Conservation (phyloP, 2,113 vertebrate genomes). For the Bufo bufo region DNA sequence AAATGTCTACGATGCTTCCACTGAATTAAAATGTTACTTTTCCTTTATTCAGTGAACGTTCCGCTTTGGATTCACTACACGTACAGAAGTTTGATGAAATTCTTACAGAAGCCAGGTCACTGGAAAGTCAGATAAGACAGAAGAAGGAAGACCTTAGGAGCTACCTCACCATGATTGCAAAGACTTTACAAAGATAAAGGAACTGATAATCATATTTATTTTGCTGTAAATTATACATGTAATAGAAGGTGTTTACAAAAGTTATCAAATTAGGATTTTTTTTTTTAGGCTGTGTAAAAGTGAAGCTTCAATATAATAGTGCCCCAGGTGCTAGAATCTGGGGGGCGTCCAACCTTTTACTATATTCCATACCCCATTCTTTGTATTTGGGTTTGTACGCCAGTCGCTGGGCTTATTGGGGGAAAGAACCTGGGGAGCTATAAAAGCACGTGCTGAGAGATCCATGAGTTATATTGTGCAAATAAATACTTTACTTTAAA, state of each 20-base stretch:
- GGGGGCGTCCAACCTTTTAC: neutral
- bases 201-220: neutral
- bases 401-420: neutral
- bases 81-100: conserved; percentile 72
- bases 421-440: neutral
- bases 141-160: conserved; percentile 72
- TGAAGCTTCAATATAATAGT: neutral
- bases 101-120: conserved; percentile 68
- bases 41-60: conserved; percentile 70
- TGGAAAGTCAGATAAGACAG: conserved; percentile 71
- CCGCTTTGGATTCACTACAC: conserved; percentile 68
- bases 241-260: neutral
- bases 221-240: neutral
- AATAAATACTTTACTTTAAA: neutral
- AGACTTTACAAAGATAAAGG: conserved; percentile 65
- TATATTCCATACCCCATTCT: neutral
- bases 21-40: neutral
- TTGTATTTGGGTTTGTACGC: neutral
- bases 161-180: conserved; percentile 68
- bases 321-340: neutral
- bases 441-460: neutral
- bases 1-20: neutral
- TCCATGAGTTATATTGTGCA: neutral
- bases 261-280: neutral
- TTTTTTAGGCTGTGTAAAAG: neutral